Base-by-base conservation (phyloP, 1,140 invertebrate genomes). In the Atta colombica region DNA sequence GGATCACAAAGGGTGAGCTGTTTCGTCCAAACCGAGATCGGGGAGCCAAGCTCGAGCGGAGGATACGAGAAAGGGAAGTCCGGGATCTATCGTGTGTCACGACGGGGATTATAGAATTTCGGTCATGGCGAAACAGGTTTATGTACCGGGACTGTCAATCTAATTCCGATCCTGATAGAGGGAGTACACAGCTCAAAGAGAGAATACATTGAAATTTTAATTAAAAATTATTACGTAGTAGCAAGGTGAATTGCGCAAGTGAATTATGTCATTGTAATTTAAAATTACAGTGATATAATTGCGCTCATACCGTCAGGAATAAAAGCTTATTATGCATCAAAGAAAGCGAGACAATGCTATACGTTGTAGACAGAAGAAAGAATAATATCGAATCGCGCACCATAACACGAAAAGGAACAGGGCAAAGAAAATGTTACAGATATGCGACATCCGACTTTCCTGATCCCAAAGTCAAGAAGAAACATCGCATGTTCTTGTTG, bases 21-120 rank as follows among this genome's bases (percentile, higher is more conserved):
- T n/a, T n/a, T 58, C 61, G 77, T 80, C 77, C 63, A 66, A 35
- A 80, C 49, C 63, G 77, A 39, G 80, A 82, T 82, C 80, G 53
- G 53, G 2, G n/a, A 21, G 25, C 39, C 53, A 25, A 45, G 49
- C 49, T 69, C 12, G 31, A 12, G 49, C 74, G 28, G 14, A 68
- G 78, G 65, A 71, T n/a, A 45, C 78, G 35, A 49, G 51, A 35
- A 35, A n/a, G 69, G 69, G 55, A 39, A 51, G 39, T 0, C 14
- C 8, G 18, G 25, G 58, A 28, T 84, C 66, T 69, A 25, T 21
- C 80, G 60, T 75, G 21, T 84, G 80, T 84, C 80, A 84, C 80
- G 39, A 74, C 39, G 35, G 58, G 77, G 77, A 80, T 80, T 80
- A 80, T 80, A 80, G 77, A 80, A 80, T 80, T 68, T 80, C 31